Conservation (phyloP, 2,113 vertebrate species). For the Carettochelys insculpta region DNA sequence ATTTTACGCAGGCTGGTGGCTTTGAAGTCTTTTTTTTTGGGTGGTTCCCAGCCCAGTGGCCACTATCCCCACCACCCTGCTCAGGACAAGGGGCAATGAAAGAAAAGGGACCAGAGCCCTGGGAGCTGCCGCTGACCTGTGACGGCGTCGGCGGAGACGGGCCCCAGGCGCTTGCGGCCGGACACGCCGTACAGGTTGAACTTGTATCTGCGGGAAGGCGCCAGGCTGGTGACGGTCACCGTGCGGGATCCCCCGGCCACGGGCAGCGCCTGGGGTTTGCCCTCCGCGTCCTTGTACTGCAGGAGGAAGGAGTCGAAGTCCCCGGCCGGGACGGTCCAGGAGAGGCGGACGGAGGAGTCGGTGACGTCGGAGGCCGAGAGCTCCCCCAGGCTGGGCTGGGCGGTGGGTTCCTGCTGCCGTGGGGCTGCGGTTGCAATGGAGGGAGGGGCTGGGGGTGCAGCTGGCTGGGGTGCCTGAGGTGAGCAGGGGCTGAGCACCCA, state of each 20-base stretch:
- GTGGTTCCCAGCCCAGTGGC: no score
- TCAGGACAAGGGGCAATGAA: not conserved
- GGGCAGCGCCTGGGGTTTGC: constrained; percentile 6
- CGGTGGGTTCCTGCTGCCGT: no score
- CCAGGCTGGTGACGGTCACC: no score
- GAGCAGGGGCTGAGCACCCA: no score
- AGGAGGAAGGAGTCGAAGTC: constrained; percentile 64
- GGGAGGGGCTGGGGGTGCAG: no score
- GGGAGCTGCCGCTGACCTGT: no score
- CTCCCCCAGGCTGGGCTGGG: constrained; percentile 60
- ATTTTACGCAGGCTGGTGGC: no score
- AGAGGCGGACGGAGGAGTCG: constrained; percentile 26
- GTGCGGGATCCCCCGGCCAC: constrained; percentile 2
- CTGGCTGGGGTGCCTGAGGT: no score
- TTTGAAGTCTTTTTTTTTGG: no score
- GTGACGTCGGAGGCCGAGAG: not conserved
- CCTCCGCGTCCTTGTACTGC: constrained; percentile 48
- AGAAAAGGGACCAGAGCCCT: no score
- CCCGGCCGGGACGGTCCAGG: constrained; percentile 36
- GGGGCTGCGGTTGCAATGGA: not conserved
- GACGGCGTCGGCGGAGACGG: constrained; percentile 23
- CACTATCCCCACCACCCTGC: no score
- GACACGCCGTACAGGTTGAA: constrained; percentile 68
- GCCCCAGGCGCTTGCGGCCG: constrained; percentile 55
- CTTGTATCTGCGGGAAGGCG: constrained; percentile 62